Base-by-base conservation (phyloP, 1,140 invertebrate genomes). In the Bombus confusus region DNA sequence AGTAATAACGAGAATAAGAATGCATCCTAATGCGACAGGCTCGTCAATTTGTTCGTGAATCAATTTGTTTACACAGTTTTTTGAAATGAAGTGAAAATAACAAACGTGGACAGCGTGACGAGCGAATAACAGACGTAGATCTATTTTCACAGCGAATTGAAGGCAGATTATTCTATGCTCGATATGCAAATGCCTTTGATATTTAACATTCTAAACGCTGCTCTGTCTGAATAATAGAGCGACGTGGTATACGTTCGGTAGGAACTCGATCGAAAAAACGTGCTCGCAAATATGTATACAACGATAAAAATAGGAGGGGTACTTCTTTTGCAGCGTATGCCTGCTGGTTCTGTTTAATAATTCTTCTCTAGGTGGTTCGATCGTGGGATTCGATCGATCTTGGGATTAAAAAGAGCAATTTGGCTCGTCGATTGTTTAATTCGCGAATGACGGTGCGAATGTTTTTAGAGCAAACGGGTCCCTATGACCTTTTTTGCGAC, bases 161-260 rank as follows among this genome's bases (percentile, higher is more conserved):
- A 66, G 62, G 37, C 28, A 78, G 43, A 5, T 69, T 31, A 28
- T 52, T 28, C 37, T 43, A 31, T 22, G 47, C 4, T 83, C 9
- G 31, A 68, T 69, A 57, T 83, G 81, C 81, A 69, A 69, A 69
- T 57, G 5, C 10, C 43, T 8, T 43, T 22, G n/a, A 41, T 83
- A 83, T 83, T 83, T 83, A 83, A 83, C 59, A 83, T 83, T 83
- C 74, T 57, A 78, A 83, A 57, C 81, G 47, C 9, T 39, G 22
- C 43, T 57, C 34, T 25, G 25, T 57, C 37, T 57, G 81, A 77
- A 83, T 83, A 83, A 83, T 75, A 83, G 77, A 78, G 34, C 71
- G 41, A 47, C 39, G 80, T 83, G 76, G 52, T 41, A 75, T 66
- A 52, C 59, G 59, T 52, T 83, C 10, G 28, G 10, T 66, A 31